Evolutionary conservation across 2,113 vertebrate genomes (phyloP), one percentile per base, ranked within the genome.

Genomic region (Leptobrachium leishanense): DNA sequence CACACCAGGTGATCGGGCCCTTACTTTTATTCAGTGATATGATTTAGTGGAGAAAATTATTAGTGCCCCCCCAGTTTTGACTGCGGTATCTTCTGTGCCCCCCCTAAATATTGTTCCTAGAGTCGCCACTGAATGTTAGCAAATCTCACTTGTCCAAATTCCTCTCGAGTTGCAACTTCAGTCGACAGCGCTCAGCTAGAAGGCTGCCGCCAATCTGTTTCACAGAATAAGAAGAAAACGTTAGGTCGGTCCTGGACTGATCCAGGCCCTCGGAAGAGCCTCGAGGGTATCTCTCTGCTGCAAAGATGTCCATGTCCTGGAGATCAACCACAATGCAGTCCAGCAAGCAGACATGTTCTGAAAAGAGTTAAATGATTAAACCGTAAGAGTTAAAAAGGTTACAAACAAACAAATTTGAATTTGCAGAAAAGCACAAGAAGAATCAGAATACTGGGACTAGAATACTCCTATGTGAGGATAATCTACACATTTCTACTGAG

Each of bases 291-390:
- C 93, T 90, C 85, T 97, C 91, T 0, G 96, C 98, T 62, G 96
- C 95, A 88, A 98, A 99, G 81, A 99, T 95, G 83, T 99, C 92
- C 96, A 99, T 97, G 88, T 99, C 95, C 86, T 98, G 96, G 59
- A 99, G 94, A 82, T 98, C 97, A 82, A 99, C 89, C 4, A 94
- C 87, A 63, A 99, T 95, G 90, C 96, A 98, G 88, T 99, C 98
- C 82, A 99, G 84, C 84, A 99, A 89, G 86, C 97, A 99, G 81
- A 94, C 76, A 0, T 94, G 95, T 41, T 94, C 92, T 82, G 46
- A 5, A 50, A 50, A 50, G 46, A 50, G 8, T 31, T 31, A 31
- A 31, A 31, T 31, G 20, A 50, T 5, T 50, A 50, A 50, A 50
- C 11, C n/a, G 57, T 20, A 55, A 55, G 12, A 55, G 53, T 8